Evolutionary conservation across 2,888 invertebrate genomes (phyloP).

Genomic region (Listrodromus nycthemerus): DNA sequence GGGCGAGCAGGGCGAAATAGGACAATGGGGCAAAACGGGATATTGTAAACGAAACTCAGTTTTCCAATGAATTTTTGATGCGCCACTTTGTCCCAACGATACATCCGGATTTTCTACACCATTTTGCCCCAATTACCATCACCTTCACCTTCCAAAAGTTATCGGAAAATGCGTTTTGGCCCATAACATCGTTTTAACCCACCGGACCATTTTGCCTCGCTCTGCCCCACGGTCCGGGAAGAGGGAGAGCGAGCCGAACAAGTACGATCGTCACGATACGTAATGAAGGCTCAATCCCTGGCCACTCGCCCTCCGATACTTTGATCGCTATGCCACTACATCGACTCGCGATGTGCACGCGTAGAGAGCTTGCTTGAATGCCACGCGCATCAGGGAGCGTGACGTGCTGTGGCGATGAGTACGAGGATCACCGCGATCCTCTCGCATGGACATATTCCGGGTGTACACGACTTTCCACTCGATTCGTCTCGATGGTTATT

Average conservation of each 20-base stretch:
- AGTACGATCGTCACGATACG: slow-evolving; percentile 62
- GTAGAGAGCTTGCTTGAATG: not conserved
- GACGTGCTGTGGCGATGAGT: slow-evolving; percentile 67
- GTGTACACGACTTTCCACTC: slow-evolving; percentile 62
- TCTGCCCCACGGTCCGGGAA: slow-evolving; percentile 13
- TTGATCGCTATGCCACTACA: slow-evolving; percentile 26
- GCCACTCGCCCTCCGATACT: slow-evolving; percentile 51
- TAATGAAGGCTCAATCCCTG: slow-evolving; percentile 67
- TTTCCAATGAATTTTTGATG: too few species aligned
- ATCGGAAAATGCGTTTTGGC: too few species aligned
- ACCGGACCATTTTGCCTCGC: too few species aligned
- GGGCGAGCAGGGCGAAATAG: too few species aligned
- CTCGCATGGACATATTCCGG: slow-evolving; percentile 47
- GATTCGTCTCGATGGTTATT: slow-evolving; percentile 52
- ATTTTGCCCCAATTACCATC: too few species aligned
- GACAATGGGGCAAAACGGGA: too few species aligned
- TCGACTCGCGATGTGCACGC: not conserved
- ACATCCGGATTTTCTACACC: too few species aligned
- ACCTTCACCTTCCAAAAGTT: too few species aligned
- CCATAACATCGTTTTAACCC: too few species aligned
- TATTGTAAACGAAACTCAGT: too few species aligned
- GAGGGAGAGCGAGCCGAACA: slow-evolving; percentile 34
- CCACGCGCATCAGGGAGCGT: slow-evolving; percentile 28
- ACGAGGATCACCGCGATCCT: slow-evolving; percentile 63
- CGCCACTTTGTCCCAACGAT: too few species aligned